Conservation (phyloP, 2,113 vertebrate genomes). For the Murina feae region DNA sequence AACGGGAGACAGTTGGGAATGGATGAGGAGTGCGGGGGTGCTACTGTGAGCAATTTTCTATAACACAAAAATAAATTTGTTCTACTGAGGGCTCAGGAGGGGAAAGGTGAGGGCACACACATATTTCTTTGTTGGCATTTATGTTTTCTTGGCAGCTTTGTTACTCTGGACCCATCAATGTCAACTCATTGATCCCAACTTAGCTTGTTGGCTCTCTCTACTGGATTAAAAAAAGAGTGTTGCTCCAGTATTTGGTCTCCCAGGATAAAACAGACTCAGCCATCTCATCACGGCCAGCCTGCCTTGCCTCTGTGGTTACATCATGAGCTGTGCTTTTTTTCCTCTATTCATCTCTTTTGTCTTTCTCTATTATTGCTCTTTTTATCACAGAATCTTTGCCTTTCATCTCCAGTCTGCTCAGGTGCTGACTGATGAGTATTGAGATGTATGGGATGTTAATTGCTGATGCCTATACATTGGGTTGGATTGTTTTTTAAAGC, state of each 20-base stretch:
- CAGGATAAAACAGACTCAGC: constrained; percentile 17
- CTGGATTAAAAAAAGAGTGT: not conserved
- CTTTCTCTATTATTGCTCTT: constrained; percentile 12
- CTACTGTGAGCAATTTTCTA: constrained; percentile 34
- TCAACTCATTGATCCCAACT: constrained; percentile 52
- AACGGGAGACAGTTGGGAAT: not conserved
- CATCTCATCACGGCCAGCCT: not conserved
- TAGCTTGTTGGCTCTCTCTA: constrained; percentile 21
- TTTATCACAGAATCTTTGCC: not conserved
- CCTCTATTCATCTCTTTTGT: not conserved
- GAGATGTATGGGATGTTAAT: constrained; percentile 22
- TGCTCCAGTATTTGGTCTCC: not conserved
- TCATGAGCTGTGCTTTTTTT: not conserved
- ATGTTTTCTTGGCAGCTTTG: constrained; percentile 55
- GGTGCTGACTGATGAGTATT: not conserved
- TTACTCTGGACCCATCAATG: constrained; percentile 39
- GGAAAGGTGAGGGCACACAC: constrained; percentile 14
- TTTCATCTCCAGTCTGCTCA: not conserved
- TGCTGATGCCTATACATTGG: constrained; percentile 9
- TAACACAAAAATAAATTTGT: constrained; percentile 51
- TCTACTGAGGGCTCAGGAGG: constrained; percentile 23
- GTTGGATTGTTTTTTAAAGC: constrained; percentile 34
- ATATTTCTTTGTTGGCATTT: constrained; percentile 46
- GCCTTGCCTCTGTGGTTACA: not conserved
- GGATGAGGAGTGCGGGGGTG: not conserved